These are phyloP conservation scores for Drosophila kikkawai DNA, from an alignment of 1,140 invertebrate species.

Conservation along the genomic window DNA sequence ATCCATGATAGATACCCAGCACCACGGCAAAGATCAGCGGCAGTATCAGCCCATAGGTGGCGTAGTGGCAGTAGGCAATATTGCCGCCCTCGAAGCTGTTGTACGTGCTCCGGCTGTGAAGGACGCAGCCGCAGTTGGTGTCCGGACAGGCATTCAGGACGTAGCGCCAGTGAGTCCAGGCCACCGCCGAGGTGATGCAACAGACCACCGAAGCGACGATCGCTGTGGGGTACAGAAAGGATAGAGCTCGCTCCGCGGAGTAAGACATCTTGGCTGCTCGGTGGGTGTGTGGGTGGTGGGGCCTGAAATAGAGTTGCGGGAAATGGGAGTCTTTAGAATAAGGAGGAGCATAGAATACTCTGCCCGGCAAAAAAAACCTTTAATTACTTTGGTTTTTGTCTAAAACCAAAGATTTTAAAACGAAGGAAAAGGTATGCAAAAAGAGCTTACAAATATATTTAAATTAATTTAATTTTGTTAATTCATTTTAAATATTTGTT, in stretches of 20 bases:
- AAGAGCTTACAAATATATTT: neutral
- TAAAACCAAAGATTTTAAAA: neutral
- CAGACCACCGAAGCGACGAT: constrained; percentile 86
- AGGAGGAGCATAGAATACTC: neutral
- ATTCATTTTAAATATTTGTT: too few relatives aligned
- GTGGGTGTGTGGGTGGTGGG: neutral
- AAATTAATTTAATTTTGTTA: too few relatives aligned
- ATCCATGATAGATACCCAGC: constrained; percentile 88
- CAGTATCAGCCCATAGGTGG: constrained; percentile 87
- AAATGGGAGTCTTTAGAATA: neutral
- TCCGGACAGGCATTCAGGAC: constrained; percentile 88
- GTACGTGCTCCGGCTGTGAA: constrained; percentile 87
- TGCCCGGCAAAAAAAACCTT: neutral
- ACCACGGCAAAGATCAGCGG: constrained; percentile 86
- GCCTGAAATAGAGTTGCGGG: neutral
- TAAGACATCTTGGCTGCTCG: constrained; percentile 66
- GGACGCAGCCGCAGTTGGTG: constrained; percentile 88
- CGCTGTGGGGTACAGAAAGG: constrained; percentile 86
- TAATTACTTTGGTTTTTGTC: neutral
- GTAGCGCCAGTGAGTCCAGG: constrained; percentile 89
- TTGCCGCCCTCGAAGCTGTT: constrained; percentile 89
- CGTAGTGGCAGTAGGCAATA: constrained; percentile 88
- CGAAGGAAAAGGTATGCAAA: neutral
- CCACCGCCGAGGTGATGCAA: constrained; percentile 86
- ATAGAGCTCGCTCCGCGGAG: constrained; percentile 86